Evolutionary conservation across 2,113 vertebrate genomes (phyloP).

Genomic region (Agapornis roseicollis): DNA sequence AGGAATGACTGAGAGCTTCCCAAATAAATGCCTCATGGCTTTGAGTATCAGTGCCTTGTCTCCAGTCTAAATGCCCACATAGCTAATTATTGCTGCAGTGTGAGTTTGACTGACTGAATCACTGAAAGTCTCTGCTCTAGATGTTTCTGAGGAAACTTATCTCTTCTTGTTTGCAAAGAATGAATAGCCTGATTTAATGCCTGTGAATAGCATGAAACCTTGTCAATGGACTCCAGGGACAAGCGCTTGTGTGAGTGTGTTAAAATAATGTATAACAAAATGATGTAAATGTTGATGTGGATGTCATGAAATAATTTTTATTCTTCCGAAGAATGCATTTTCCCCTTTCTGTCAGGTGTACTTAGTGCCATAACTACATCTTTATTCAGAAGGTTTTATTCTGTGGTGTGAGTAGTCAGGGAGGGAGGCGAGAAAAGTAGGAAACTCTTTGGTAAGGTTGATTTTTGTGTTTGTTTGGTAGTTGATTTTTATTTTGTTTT

Average conservation of each 20-base stretch:
- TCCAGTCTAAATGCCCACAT: background rate
- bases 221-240: background rate
- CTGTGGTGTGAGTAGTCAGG: background rate
- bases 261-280: constrained; percentile 12
- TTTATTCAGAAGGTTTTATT: background rate
- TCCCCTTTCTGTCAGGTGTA: background rate
- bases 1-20: background rate
- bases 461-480: background rate
- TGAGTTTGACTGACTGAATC: background rate
- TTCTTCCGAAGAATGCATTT: constrained; percentile 1
- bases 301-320: background rate
- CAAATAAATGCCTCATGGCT: accelerated
- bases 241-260: background rate
- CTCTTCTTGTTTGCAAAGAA: background rate
- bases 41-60: background rate
- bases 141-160: constrained; percentile 10
- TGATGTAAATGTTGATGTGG: constrained; percentile 1
- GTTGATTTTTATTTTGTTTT: background rate
- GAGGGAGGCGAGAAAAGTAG: background rate
- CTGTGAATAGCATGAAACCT: constrained; percentile 6
- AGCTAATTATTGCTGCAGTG: background rate
- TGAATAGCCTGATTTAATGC: constrained; percentile 26
- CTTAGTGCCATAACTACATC: background rate
- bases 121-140: background rate
- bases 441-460: background rate